Evolutionary conservation across 2,888 invertebrate species (phyloP).

Genomic region (Lasius platythorax): DNA sequence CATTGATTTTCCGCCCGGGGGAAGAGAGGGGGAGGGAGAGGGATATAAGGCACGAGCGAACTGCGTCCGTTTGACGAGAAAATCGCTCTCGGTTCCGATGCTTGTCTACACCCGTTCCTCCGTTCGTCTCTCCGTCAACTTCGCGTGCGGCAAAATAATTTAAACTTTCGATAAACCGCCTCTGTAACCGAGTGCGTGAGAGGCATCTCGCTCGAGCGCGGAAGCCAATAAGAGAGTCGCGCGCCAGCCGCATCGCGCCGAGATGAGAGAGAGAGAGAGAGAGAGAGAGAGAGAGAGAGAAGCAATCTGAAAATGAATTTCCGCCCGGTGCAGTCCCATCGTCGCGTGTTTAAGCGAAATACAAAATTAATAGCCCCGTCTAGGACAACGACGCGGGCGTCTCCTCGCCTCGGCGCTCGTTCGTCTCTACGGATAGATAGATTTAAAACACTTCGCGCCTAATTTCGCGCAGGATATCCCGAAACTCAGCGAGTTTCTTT

Average conservation of each 20-base stretch:
- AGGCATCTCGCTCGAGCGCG: slow-evolving; percentile 62
- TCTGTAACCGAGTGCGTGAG: slow-evolving; percentile 71
- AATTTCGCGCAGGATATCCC: neutral
- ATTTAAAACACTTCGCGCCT: slow-evolving; percentile 23
- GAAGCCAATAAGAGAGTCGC: slow-evolving; percentile 74
- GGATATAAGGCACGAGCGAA: slow-evolving; percentile 70
- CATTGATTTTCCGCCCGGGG: slow-evolving; percentile 74
- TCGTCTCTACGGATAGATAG: slow-evolving; percentile 1
- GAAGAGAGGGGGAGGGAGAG: neutral
- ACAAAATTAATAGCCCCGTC: slow-evolving; percentile 75
- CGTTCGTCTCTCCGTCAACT: slow-evolving; percentile 49
- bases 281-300: slow-evolving; percentile 18
- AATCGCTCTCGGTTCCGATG: slow-evolving; percentile 43
- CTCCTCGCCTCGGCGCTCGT: neutral
- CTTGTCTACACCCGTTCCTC: slow-evolving; percentile 39
- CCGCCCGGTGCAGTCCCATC: slow-evolving; percentile 73
- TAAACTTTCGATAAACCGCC: slow-evolving; percentile 77
- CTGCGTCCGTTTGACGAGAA: slow-evolving; percentile 73
- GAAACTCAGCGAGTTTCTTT: neutral
- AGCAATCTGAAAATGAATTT: slow-evolving; percentile 73
- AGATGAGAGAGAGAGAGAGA: neutral
- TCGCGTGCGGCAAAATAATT: slow-evolving; percentile 73
- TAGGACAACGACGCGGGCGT: slow-evolving; percentile 55
- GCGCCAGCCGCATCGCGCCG: neutral
- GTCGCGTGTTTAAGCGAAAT: slow-evolving; percentile 76